Percentiles rank a stretch among this genome's conserved stretches.
phyloP scores from a whole-genome alignment of 2,797 vertebrate species.

The Pseudochirops corinnae region DNA sequence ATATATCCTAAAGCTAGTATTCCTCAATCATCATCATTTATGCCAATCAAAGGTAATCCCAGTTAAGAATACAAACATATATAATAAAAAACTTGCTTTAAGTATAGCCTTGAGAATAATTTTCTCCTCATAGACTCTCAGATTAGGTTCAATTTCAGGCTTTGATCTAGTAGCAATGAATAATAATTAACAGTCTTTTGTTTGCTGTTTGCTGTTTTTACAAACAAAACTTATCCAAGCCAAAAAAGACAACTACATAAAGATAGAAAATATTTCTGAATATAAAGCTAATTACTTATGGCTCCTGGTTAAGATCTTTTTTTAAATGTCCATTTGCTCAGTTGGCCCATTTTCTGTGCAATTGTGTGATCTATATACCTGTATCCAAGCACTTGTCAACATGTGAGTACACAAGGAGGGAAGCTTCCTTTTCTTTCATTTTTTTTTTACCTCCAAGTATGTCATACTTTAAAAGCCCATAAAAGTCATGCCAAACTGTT shows the following conservation, averaged over 20 bases:
- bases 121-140: neutral
- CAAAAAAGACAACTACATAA: neutral
- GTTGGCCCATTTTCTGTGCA: conserved; percentile 24
- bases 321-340: neutral
- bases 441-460: neutral
- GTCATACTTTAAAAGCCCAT: conserved; percentile 5
- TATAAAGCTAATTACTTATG: conserved; percentile 48
- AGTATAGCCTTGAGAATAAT: neutral
- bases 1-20: neutral
- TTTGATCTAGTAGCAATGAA: rapidly evolving
- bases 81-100: neutral
- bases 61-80: neutral
- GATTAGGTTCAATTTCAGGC: neutral
- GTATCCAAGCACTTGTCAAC: neutral
- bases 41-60: neutral
- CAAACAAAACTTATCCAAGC: neutral
- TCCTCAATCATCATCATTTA: neutral
- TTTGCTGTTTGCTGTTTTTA: neutral
- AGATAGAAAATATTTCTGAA: neutral
- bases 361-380: neutral
- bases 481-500: conserved; percentile 1
- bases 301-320: conserved; percentile 28
- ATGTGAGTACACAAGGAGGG: neutral
- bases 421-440: neutral
- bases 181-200: neutral